Conservation (phyloP, 2,113 vertebrate genomes). For the Strix aluco region DNA sequence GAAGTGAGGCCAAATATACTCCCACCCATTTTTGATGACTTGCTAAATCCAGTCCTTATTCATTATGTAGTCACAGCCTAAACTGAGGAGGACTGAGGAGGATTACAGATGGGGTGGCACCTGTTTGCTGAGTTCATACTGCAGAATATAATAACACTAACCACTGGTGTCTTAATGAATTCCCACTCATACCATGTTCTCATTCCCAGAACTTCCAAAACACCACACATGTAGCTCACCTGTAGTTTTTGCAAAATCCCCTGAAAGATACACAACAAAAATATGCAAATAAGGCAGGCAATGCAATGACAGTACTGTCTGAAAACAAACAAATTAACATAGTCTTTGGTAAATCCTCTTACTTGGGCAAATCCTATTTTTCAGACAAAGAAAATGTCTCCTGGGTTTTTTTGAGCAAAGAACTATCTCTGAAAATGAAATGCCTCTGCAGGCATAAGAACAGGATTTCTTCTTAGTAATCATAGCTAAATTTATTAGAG, state of each 20-base stretch:
- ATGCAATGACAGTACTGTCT: background rate
- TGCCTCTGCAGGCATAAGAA: background rate
- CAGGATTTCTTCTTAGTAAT: background rate
- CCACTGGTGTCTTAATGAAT: background rate
- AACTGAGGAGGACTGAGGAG: background rate
- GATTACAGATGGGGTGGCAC: background rate
- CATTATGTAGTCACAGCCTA: background rate
- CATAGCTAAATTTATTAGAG: background rate
- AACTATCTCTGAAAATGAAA: background rate
- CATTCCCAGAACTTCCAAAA: background rate
- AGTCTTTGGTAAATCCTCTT: background rate
- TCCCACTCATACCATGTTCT: background rate
- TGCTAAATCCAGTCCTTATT: background rate
- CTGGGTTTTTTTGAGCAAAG: background rate
- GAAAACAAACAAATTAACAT: background rate
- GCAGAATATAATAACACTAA: background rate
- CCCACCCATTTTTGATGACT: background rate
- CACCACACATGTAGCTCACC: background rate
- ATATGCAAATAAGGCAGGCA: background rate
- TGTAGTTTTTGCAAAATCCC: background rate
- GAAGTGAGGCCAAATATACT: background rate
- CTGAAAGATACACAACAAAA: background rate
- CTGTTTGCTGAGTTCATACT: background rate
- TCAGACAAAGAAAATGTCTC: background rate
- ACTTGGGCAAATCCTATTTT: background rate